Evolutionary conservation across 2,888 invertebrate genomes (phyloP).

Genomic region (Oeneis ivallda): DNA sequence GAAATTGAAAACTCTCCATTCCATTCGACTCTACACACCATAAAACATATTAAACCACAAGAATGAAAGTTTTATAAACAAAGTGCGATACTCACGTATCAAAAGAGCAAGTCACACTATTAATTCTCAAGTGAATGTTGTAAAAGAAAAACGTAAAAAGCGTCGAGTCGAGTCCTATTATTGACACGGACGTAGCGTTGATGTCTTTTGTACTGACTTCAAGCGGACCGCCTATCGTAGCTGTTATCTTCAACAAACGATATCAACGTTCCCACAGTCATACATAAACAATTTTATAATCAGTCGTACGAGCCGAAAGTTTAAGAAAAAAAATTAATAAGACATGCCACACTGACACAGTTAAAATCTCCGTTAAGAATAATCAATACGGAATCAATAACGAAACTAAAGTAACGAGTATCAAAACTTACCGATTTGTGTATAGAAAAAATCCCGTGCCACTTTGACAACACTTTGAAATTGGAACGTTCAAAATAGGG

Average conservation of each 20-base stretch:
- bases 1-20: constrained; percentile 5
- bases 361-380: constrained; percentile 33
- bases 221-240: constrained; percentile 42
- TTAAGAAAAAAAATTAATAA: constrained; percentile 36
- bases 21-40: not conserved
- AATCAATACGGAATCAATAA: constrained; percentile 21
- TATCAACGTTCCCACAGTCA: constrained; percentile 37
- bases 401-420: not conserved
- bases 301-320: constrained; percentile 37
- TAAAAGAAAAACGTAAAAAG: constrained; percentile 47
- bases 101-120: constrained; percentile 50
- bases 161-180: constrained; percentile 36
- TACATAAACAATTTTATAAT: constrained; percentile 38
- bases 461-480: constrained; percentile 48
- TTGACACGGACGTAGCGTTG: constrained; percentile 61
- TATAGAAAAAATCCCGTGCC: constrained; percentile 65
- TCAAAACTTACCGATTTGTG: constrained; percentile 43
- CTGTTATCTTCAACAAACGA: constrained; percentile 51
- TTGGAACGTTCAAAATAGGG: constrained; percentile 69
- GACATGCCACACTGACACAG: constrained; percentile 39
- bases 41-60: constrained; percentile 24
- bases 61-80: constrained; percentile 34
- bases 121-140: constrained; percentile 45
- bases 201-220: constrained; percentile 66
- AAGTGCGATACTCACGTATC: constrained; percentile 35